Conservation (phyloP, 2,888 invertebrate genomes). For the Megalurothrips usitatus region DNA sequence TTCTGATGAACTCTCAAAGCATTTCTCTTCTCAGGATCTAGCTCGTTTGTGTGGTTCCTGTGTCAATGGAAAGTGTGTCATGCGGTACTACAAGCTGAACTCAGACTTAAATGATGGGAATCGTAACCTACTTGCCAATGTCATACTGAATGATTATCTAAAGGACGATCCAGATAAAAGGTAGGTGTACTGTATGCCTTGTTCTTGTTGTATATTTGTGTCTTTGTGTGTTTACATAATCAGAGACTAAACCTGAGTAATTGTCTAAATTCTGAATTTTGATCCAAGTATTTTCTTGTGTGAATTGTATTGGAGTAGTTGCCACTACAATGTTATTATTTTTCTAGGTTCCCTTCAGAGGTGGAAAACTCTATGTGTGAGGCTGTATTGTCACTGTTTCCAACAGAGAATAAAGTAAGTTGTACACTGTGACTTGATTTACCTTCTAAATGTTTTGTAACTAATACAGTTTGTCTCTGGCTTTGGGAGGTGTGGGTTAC, state of each 20-base stretch:
- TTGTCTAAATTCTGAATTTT: not conserved
- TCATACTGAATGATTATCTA: not conserved
- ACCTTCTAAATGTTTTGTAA: not conserved
- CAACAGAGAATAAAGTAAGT: not conserved
- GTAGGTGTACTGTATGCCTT: not conserved
- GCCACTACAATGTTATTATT: not conserved
- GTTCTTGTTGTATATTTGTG: not conserved
- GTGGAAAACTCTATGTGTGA: not conserved
- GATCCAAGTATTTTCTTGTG: not conserved
- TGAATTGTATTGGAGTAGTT: not conserved
- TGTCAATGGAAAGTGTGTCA: not conserved
- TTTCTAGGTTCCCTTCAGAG: not conserved
- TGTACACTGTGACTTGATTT: not conserved
- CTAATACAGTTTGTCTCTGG: not conserved
- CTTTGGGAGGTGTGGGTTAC: not conserved
- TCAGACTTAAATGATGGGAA: not conserved
- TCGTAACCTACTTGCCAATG: not conserved
- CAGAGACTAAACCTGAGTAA: not conserved
- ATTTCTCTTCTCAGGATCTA: not conserved
- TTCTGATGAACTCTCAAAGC: not conserved
- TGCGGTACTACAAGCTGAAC: slow-evolving; percentile 1
- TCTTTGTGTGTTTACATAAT: not conserved
- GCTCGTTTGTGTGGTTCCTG: slow-evolving; percentile 4
- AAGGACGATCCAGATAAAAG: not conserved
- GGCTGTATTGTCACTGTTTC: not conserved